Evolutionary conservation across 1,140 invertebrate species (phyloP), one percentile per base, ranked within the genome.

Genomic region (Fopius arisanus): DNA sequence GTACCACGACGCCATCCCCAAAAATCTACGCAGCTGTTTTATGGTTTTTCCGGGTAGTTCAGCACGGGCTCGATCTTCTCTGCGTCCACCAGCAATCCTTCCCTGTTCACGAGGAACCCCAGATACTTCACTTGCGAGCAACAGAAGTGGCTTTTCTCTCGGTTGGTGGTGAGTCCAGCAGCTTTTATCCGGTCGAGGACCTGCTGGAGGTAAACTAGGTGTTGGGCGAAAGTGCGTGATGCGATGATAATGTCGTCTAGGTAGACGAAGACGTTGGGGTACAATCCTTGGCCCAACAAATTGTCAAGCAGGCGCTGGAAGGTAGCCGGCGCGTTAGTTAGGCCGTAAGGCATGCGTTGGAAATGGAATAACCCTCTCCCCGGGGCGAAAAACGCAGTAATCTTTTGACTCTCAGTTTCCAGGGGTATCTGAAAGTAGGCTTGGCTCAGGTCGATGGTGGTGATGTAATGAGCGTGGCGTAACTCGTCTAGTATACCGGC

Each of bases 401-500:
- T 88, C 21, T 43, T 12, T n/a, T n/a, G 9, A n/a, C 2, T 6
- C 14, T 43, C 69, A 1, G 0, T 1, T 19, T 59, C 74, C 2
- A 78, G 23, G 0, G 43, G 69, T 12, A 78, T 69, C 16, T 84
- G 82, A 63, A 73, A 73, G 16, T 78, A 76, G 0, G 67, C 74
- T 21, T 62, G 67, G 21, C 69, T 76, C 16, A 76, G 28, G 16
- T 87, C 86, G 1, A 85, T 40, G 0, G 82, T 82, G 0, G 81
- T 79, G 23, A 86, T 85, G 59, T 83, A 86, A 23, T 79, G 73
- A 0, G 74, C 75, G 7, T 79, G 79, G 2, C 80, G 79, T 66
- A 90, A 66, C 28, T 73, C 77, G 63, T 88, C 82, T 5, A 91
- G 75, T 4, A 85, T 82, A 31, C 89, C 87, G 37, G 88, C 83